A percentile compares a stretch with the other conserved stretches of the same genome.
Evolutionary conservation across 1,140 invertebrate species (phyloP).

Genomic region (Heterodera carotae): DNA sequence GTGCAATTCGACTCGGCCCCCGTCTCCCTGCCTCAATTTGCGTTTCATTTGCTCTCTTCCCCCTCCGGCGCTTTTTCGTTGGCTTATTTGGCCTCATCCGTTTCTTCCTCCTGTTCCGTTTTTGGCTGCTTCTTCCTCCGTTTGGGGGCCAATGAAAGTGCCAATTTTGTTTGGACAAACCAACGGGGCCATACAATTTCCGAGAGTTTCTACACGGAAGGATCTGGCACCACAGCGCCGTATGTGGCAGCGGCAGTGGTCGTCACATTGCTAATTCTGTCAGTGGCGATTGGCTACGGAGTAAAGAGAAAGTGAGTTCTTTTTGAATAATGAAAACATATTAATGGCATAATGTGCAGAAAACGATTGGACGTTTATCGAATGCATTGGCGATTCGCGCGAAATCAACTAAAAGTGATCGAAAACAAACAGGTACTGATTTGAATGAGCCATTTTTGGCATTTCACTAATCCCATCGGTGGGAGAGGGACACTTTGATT

Average conservation of each 20-base stretch:
- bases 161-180: slow-evolving; percentile 31
- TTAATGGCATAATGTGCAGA: slow-evolving; percentile 29
- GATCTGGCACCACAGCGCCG: slow-evolving; percentile 43
- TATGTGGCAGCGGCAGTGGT: slow-evolving; percentile 28
- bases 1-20: slow-evolving; percentile 31
- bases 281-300: slow-evolving; percentile 34
- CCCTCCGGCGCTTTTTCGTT: slow-evolving; percentile 23
- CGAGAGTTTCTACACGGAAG: slow-evolving; percentile 48
- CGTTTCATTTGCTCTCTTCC: slow-evolving; percentile 23
- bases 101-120: slow-evolving; percentile 4
- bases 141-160: slow-evolving; percentile 2
- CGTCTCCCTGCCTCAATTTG: slow-evolving; percentile 26
- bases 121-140: slow-evolving; percentile 30
- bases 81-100: slow-evolving; percentile 31
- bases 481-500: too few relatives aligned
- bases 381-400: slow-evolving; percentile 52
- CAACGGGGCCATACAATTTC: slow-evolving; percentile 21
- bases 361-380: slow-evolving; percentile 50
- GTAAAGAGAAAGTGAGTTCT: slow-evolving; percentile 47
- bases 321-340: not conserved
- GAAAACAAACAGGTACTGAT: slow-evolving; percentile 51
- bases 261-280: slow-evolving; percentile 28
- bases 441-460: not conserved
- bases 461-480: too few relatives aligned
- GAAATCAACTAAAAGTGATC: slow-evolving; percentile 48